Percentiles rank a stretch among this genome's conserved stretches.
Conservation (phyloP, 2,797 vertebrate genomes). For the Bradypus variegatus region DNA sequence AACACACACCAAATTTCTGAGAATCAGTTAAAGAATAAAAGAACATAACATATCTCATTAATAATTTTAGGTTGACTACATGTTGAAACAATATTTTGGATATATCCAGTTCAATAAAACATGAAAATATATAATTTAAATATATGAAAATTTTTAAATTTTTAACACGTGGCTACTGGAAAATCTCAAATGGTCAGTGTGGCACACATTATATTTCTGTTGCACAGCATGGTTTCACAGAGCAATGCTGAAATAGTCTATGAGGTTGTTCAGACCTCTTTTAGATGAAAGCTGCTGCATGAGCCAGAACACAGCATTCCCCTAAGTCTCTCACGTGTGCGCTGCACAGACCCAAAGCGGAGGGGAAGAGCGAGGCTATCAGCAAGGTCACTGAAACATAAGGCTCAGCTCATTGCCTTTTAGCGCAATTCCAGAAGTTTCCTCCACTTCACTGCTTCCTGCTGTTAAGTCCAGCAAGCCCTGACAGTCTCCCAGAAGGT, state of each 20-base stretch:
- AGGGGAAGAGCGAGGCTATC: not conserved
- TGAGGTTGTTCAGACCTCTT: not conserved
- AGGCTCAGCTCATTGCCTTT: not conserved
- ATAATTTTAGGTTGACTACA: not conserved
- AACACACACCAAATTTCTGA: not conserved
- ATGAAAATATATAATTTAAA: not conserved
- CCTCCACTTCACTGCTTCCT: constrained; percentile 1
- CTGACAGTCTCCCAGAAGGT: not conserved
- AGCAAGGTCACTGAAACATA: not conserved
- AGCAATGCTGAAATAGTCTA: not conserved
- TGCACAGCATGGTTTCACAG: not conserved
- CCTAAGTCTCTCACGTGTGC: too few relatives aligned
- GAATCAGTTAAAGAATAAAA: not conserved
- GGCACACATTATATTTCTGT: not conserved
- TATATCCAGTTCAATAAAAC: not conserved
- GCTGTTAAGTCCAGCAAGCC: not conserved
- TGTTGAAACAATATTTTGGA: not conserved
- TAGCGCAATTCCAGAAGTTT: constrained; percentile 15
- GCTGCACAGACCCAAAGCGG: not conserved
- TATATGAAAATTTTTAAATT: not conserved
- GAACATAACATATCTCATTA: not conserved
- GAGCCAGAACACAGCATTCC: not conserved
- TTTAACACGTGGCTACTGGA: not conserved
- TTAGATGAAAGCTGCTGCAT: not conserved
- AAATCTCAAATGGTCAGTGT: not conserved